Conservation (phyloP, 1,140 invertebrate genomes). For the Diorhabda carinulata region DNA sequence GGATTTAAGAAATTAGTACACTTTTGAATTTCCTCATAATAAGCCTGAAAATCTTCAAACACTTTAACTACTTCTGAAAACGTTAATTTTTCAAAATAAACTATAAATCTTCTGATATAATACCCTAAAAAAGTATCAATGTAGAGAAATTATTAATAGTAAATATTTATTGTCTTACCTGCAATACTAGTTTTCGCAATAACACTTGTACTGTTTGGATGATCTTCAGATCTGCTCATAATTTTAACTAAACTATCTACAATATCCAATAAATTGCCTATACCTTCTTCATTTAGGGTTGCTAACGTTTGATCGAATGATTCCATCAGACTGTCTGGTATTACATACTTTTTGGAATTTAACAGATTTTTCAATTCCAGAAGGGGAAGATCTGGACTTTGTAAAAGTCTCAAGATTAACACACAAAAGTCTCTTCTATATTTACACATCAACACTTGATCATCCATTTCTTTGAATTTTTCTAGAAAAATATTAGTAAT, state of each 20-base stretch:
- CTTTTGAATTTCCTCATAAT: constrained; percentile 54
- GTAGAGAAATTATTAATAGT: background rate
- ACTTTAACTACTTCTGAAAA: constrained; percentile 74
- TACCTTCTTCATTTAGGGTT: constrained; percentile 52
- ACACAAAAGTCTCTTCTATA: constrained; percentile 57
- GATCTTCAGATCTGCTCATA: constrained; percentile 45
- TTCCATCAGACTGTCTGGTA: constrained; percentile 51
- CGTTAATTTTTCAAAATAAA: constrained; percentile 75
- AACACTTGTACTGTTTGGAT: constrained; percentile 29
- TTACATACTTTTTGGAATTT: constrained; percentile 52
- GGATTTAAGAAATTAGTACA: constrained; percentile 25
- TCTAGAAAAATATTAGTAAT: background rate
- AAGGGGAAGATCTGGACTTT: constrained; percentile 65
- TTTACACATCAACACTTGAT: constrained; percentile 44
- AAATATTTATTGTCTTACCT: constrained; percentile 34
- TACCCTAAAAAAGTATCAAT: constrained; percentile 55
- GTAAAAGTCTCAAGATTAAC: constrained; percentile 59
- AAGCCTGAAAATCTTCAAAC: constrained; percentile 62
- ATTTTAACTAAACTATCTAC: constrained; percentile 53
- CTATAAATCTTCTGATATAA: constrained; percentile 73
- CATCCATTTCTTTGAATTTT: constrained; percentile 30
- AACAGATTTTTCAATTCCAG: constrained; percentile 55
- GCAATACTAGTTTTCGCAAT: constrained; percentile 49
- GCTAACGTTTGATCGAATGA: constrained; percentile 55
- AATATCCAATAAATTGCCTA: constrained; percentile 61